A percentile compares a stretch with the other conserved stretches of the same genome.
phyloP scores from a whole-genome alignment of 2,888 invertebrate genomes.

The Cataglyphis rosenhaueri region DNA sequence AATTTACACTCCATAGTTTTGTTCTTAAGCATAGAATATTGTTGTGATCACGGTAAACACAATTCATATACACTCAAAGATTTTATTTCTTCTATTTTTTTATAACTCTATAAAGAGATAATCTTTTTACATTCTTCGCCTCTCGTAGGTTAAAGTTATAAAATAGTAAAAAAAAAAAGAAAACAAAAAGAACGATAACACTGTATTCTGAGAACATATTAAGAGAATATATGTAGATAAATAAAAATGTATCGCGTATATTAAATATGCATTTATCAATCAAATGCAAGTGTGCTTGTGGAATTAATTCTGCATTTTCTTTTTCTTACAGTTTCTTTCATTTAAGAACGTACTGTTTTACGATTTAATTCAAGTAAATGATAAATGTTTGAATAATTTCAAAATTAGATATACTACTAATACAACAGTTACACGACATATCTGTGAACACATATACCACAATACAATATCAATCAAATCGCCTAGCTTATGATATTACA shows the following conservation, averaged over 20 bases:
- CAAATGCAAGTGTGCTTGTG: neutral
- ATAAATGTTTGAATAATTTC: conserved; percentile 1
- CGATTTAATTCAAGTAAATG: conserved; percentile 9
- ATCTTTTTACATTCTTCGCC: neutral
- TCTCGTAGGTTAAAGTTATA: neutral
- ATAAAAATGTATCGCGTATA: conserved; percentile 5
- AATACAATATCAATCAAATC: neutral
- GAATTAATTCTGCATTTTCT: neutral
- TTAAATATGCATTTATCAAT: neutral
- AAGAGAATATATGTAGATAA: neutral
- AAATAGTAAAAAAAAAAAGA: conserved; percentile 19
- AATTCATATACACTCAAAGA: neutral
- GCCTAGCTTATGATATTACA: neutral
- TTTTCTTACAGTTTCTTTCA: neutral
- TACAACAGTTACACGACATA: conserved; percentile 15
- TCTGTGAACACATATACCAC: conserved; percentile 1
- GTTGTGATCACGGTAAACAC: neutral
- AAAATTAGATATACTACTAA: neutral
- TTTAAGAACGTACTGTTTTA: neutral
- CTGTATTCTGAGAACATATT: neutral
- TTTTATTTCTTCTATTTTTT: neutral
- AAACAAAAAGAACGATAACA: neutral
- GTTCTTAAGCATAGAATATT: neutral
- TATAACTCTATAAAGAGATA: neutral
- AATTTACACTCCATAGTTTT: neutral